Percentiles rank a stretch among this genome's conserved stretches.
Conservation (phyloP, 2,888 invertebrate genomes). For the Lottia scabra region DNA sequence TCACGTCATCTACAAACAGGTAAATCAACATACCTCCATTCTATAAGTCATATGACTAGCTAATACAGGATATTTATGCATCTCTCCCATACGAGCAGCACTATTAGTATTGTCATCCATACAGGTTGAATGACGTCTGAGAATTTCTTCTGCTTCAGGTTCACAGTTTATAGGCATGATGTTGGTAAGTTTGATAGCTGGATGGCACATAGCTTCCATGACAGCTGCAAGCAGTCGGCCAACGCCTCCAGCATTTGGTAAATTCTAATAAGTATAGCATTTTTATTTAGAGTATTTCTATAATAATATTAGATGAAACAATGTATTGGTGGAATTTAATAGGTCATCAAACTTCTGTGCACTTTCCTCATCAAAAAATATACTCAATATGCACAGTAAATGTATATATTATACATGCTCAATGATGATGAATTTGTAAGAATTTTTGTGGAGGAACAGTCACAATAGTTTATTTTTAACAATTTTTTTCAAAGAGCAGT, state of each 20-base stretch:
- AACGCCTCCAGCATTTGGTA: conserved; percentile 61
- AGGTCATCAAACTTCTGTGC: no score
- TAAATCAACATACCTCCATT: conserved; percentile 70
- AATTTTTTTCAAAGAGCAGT: no score
- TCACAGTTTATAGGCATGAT: conserved; percentile 80
- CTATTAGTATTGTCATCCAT: conserved; percentile 68
- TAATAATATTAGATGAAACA: no score
- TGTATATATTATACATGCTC: no score
- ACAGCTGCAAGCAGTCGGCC: conserved; percentile 83
- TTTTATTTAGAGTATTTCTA: no score
- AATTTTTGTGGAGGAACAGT: no score
- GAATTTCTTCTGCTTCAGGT: conserved; percentile 64
- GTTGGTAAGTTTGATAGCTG: conserved; percentile 79
- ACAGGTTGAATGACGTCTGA: conserved; percentile 58
- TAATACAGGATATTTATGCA: conserved; percentile 80
- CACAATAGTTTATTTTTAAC: no score
- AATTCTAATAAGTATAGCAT: conserved; percentile 4
- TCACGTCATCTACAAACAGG: no score
- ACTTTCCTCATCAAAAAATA: no score
- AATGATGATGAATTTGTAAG: no score
- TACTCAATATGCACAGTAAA: no score
- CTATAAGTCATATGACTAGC: conserved; percentile 84
- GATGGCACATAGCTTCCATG: conserved; percentile 86
- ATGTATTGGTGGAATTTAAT: no score
- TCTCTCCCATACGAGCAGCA: conserved; percentile 75